Evolutionary conservation across 2,113 vertebrate genomes (phyloP).

Genomic region (Danio rerio): DNA sequence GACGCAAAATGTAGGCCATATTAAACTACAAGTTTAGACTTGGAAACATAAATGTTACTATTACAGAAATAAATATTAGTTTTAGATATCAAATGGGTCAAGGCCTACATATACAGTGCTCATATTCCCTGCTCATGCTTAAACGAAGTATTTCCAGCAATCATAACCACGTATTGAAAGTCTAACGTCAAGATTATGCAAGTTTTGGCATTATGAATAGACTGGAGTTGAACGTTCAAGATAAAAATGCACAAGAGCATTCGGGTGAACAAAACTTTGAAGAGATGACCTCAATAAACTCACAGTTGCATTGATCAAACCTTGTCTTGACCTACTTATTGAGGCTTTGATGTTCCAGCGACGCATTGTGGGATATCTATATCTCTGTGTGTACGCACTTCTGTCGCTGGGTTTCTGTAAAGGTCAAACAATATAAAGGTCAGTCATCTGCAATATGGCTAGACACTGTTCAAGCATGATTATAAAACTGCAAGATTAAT

Average conservation of each 20-base stretch:
- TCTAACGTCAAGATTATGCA: background rate
- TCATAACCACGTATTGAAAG: background rate
- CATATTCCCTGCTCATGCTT: background rate
- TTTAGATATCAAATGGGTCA: background rate
- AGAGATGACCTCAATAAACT: conserved; percentile 15
- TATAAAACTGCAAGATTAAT: too few relatives aligned
- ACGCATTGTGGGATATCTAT: conserved; percentile 37
- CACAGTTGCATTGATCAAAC: conserved; percentile 28
- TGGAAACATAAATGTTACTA: conserved; percentile 23
- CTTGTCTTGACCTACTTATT: conserved; percentile 2
- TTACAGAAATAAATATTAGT: background rate
- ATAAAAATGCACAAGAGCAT: too few relatives aligned
- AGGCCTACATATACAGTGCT: background rate
- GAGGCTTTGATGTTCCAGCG: conserved; percentile 50
- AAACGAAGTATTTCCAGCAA: background rate
- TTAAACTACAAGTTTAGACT: background rate
- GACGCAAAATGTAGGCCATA: background rate
- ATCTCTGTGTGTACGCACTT: too few relatives aligned
- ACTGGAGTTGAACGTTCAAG: too few relatives aligned
- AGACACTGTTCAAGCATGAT: too few relatives aligned
- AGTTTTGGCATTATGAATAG: background rate
- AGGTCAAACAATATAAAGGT: conserved; percentile 29
- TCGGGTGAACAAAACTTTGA: background rate
- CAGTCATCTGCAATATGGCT: too few relatives aligned
- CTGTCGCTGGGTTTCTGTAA: conserved; percentile 22